A percentile compares a stretch with the other conserved stretches of the same genome.
Evolutionary conservation across 1,140 invertebrate genomes (phyloP).

Genomic region (Cyclina sinensis): DNA sequence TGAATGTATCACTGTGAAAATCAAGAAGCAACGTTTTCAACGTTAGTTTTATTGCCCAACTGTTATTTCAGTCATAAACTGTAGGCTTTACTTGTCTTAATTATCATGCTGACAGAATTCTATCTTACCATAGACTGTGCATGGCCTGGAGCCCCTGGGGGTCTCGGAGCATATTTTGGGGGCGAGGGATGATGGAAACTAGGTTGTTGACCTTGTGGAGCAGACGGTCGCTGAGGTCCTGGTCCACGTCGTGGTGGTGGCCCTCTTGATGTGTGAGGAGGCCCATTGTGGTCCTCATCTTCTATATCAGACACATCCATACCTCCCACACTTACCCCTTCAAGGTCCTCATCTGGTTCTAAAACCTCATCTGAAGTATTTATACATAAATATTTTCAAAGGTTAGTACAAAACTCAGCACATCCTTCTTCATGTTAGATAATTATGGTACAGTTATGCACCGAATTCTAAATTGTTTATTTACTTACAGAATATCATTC

Average conservation of each 20-base stretch:
- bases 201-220: constrained; percentile 18
- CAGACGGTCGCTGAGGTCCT: constrained; percentile 65
- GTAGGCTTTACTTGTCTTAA: no score
- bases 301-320: constrained; percentile 86
- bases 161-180: constrained; percentile 53
- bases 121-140: constrained; percentile 62
- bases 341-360: constrained; percentile 77
- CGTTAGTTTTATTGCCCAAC: no score
- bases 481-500: no score
- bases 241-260: constrained; percentile 14
- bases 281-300: constrained; percentile 63
- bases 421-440: no score
- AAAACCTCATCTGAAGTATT: constrained; percentile 64
- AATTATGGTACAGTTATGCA: no score
- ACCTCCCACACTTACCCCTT: constrained; percentile 83
- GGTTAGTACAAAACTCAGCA: no score
- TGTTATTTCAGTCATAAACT: no score
- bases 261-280: constrained; percentile 39
- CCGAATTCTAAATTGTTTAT: no score
- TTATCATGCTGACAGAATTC: no score
- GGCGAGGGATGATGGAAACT: constrained; percentile 70
- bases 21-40: no score
- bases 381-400: no score
- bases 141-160: constrained; percentile 15
- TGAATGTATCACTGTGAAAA: no score